Evolutionary conservation across 2,113 vertebrate genomes (phyloP).

Genomic region (Sphyrna mokarran): DNA sequence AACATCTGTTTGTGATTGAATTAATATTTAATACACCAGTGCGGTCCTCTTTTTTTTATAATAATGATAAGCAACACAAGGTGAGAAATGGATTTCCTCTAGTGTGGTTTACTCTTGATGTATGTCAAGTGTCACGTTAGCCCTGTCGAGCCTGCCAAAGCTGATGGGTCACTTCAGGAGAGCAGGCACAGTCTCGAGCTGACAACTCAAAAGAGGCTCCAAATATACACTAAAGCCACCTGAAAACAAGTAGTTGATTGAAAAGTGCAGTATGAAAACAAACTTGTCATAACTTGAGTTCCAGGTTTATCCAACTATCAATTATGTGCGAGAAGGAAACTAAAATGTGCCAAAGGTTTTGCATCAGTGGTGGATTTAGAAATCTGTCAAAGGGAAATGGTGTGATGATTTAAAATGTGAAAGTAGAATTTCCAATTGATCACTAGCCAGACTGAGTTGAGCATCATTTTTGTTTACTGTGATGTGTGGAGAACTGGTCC

Average conservation of each 20-base stretch:
- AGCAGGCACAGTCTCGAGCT: not conserved
- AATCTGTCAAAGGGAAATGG: not conserved
- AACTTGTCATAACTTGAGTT: not conserved
- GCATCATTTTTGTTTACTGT: not conserved
- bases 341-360: not conserved
- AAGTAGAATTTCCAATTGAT: not conserved
- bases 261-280: not conserved
- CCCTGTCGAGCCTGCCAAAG: not conserved
- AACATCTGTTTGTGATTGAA: slow-evolving; percentile 30
- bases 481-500: not conserved
- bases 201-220: not conserved
- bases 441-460: not conserved
- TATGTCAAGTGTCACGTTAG: not conserved
- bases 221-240: not conserved
- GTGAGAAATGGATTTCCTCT: slow-evolving; percentile 10
- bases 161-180: not conserved
- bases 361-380: not conserved
- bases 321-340: not conserved
- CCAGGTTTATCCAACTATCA: not conserved
- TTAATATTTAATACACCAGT: slow-evolving; percentile 25
- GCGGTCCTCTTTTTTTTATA: not conserved
- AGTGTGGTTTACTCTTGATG: not conserved
- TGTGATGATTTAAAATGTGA: not conserved
- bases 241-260: not conserved
- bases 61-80: not conserved